Evolutionary conservation across 2,113 vertebrate genomes (phyloP).

Genomic region (Ceratotherium simum): DNA sequence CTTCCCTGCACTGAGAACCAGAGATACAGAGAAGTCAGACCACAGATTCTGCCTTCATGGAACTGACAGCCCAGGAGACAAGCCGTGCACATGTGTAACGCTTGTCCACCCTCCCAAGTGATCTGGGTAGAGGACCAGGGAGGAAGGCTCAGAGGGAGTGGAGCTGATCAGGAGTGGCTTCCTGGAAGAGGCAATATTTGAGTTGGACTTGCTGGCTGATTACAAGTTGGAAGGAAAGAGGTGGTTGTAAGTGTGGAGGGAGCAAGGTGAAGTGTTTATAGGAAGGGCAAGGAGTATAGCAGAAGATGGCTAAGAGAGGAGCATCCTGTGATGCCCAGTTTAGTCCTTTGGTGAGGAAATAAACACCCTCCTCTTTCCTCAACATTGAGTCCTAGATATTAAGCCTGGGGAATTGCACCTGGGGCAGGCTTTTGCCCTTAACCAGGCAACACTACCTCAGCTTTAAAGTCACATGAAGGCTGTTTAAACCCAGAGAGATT

Average conservation of each 20-base stretch:
- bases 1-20: not conserved
- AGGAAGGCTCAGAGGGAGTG: not conserved
- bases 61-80: not conserved
- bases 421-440: too few species aligned
- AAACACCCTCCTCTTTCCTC: not conserved
- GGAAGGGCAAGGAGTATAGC: not conserved
- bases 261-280: not conserved
- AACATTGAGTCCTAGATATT: not conserved
- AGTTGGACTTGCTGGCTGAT: not conserved
- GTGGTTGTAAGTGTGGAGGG: not conserved
- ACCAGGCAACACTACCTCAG: not conserved
- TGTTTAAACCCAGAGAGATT: not conserved
- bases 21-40: not conserved
- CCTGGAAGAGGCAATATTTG: not conserved
- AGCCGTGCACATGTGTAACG: not conserved
- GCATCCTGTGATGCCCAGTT: not conserved
- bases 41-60: not conserved
- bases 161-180: not conserved
- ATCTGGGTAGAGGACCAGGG: not conserved
- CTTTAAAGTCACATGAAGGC: not conserved
- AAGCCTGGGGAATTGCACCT: not conserved
- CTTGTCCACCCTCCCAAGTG: not conserved
- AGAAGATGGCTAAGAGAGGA: too few species aligned
- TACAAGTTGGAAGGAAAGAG: not conserved
- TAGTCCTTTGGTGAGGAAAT: not conserved